Base-by-base conservation (phyloP, 2,113 vertebrate species). In the Todiramphus chloris region DNA sequence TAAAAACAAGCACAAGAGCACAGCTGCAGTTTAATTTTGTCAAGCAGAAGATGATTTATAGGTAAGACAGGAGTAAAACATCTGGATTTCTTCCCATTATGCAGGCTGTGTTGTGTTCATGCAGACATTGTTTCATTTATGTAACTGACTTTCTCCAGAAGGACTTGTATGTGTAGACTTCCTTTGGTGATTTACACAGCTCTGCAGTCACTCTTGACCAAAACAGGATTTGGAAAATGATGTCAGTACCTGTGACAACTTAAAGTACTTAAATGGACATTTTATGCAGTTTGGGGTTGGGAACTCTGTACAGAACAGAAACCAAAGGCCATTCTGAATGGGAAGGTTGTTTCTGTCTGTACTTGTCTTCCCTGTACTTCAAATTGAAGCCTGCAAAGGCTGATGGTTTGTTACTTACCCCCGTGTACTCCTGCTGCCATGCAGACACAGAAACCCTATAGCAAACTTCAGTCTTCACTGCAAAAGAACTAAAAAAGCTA, bases 91-190 rank as follows among this genome's bases (percentile, higher is more conserved):
- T 41, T 66, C 50, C n/a, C 20, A 43, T 77, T 74, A 77, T 83
- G 10, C 16, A 11, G 13, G 4, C 30, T 83, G 30, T 16, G 20
- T 59, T 89, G 15, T 41, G 6, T 37, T 89, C 21, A n/a, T 31
- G 8, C 6, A 69, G 46, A 5, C 51, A 17, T 48, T 73, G 53
- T 90, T 66, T 10, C 8, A 24, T 70, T 64, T 60, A 16, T 48
- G 30, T 2, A 2, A 9, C 55, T 84, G 53, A n/a, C 30, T 85
- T 76, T 53, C 48, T 80, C n/a, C 59, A 73, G 63, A 68, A 88
- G 8, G 0, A 76, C 11, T 33, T 72, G 3, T 13, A 2, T 23
- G 5, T 35, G 8, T n/a, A 56, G 39, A 35, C 1, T 12, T 18
- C 23, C 53, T 67, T 37, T n/a, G 12, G 39, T 64, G 16, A 50